Evolutionary conservation across 92 coral and sea anemone genomes (phyloP).

Genomic region (Zoanthus sociatus): DNA sequence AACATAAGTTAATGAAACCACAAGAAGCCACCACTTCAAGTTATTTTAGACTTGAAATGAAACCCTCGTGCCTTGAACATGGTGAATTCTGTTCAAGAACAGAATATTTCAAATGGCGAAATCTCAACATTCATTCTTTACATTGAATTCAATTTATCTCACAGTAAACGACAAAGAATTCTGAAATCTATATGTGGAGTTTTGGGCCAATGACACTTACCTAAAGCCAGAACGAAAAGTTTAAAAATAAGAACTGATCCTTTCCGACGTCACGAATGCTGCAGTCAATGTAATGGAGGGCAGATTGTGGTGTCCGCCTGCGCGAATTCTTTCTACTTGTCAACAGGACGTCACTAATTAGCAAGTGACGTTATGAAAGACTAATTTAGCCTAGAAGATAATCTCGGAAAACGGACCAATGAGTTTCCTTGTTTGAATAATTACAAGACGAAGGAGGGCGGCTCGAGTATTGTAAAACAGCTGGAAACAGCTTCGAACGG

Average conservation of each 20-base stretch:
- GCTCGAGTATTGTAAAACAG: conserved; percentile 41
- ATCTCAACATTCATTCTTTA: not conserved
- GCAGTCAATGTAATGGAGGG: conserved; percentile 39
- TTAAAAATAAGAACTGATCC: conserved; percentile 27
- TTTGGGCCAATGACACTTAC: conserved; percentile 21
- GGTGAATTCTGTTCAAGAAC: conserved; percentile 21
- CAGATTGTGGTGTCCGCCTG: conserved; percentile 45
- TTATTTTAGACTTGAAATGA: not conserved
- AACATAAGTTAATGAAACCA: not conserved
- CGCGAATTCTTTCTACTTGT: conserved; percentile 73
- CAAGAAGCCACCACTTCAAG: conserved; percentile 3
- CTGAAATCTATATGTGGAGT: not conserved
- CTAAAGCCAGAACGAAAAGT: conserved; percentile 39
- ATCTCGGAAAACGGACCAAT: conserved; percentile 35
- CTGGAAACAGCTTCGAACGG: conserved; percentile 47
- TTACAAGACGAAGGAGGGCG: conserved; percentile 25
- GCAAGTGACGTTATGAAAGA: conserved; percentile 71
- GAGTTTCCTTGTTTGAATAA: conserved; percentile 33
- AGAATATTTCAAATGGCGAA: not conserved
- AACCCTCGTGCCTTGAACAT: conserved; percentile 40
- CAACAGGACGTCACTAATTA: conserved; percentile 89
- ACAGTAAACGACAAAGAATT: not conserved
- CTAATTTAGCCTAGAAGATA: conserved; percentile 64
- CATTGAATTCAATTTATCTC: conserved; percentile 1
- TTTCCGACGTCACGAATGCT: conserved; percentile 39